Conservation (phyloP, 2,113 vertebrate genomes). For the Ptilorrhoa leucosticta region DNA sequence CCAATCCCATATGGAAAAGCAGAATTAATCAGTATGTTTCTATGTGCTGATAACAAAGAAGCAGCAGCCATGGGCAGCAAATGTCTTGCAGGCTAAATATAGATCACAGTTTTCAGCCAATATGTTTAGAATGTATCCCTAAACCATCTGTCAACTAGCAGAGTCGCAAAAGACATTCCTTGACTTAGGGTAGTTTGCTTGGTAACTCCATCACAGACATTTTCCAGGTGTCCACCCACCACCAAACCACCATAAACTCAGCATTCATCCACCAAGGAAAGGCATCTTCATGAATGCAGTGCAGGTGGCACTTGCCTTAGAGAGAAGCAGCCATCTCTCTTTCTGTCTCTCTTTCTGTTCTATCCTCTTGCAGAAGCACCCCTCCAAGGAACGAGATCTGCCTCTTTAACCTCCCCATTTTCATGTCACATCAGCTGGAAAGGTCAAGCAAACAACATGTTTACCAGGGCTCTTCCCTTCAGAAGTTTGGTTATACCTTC, state of each 20-base stretch:
- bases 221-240: not conserved
- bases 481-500: not conserved
- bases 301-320: not conserved
- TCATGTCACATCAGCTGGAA: not conserved
- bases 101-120: not conserved
- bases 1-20: not conserved
- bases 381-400: not conserved
- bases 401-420: not conserved
- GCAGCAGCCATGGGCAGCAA: not conserved
- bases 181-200: not conserved
- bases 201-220: not conserved
- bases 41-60: not conserved
- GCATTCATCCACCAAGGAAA: not conserved
- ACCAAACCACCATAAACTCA: not conserved
- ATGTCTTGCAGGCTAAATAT: not conserved
- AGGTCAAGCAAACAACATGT: not conserved
- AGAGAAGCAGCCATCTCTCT: not conserved
- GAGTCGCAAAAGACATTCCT: not conserved
- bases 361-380: not conserved
- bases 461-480: not conserved
- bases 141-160: not conserved
- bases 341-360: not conserved
- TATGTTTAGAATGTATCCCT: not conserved
- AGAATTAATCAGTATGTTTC: not conserved
- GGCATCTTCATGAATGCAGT: not conserved